Evolutionary conservation across 1,140 invertebrate species (phyloP), one percentile per base, ranked within the genome.

Genomic region (Triops longicaudatus): DNA sequence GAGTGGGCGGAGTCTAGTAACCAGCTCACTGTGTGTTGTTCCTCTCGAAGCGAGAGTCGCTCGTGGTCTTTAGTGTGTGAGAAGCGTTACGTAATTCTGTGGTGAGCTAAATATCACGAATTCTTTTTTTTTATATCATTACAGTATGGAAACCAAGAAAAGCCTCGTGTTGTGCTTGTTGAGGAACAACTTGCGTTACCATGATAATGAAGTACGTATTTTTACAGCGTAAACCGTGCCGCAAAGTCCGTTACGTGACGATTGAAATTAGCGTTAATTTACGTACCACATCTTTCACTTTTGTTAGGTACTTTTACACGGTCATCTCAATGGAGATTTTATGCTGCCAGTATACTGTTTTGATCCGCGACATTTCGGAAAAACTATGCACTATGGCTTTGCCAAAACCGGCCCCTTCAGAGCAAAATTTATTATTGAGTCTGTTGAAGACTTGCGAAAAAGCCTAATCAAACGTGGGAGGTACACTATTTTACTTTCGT

Each of bases 331-430:
- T 78, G 42, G 73, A 12, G 81, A 82, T 73, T 76, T 77, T 73
- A 78, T 85, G 22, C 43, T 85, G 26, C 83, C 83, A n/a, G 17
- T 85, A 9, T 85, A 84, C 73, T 84, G 84, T 78, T 84, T 84
- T 80, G 84, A 85, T 76, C 83, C 84, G 17, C 72, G 82, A 3
- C 82, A 84, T 76, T 83, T 82, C 74, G 77, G 80, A 78, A 82
- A 80, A 73, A 81, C 84, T 11, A 82, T 81, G 42, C 81, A 83
- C 72, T 83, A 81, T 76, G 77, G 76, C 42, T 82, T 85, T 78
- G 81, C 83, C n/a, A 84, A 84, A 79, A 83, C 83, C 27, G 84
- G 83, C 9, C 74, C 80, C n/a, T 82, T 82, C 74, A 78, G 83
- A 73, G 77, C 81, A 9, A 81, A 82, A 50, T 84, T 85, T 77